Evolutionary conservation across 2,797 vertebrate species (phyloP).

Genomic region (Holocentrus rufus): DNA sequence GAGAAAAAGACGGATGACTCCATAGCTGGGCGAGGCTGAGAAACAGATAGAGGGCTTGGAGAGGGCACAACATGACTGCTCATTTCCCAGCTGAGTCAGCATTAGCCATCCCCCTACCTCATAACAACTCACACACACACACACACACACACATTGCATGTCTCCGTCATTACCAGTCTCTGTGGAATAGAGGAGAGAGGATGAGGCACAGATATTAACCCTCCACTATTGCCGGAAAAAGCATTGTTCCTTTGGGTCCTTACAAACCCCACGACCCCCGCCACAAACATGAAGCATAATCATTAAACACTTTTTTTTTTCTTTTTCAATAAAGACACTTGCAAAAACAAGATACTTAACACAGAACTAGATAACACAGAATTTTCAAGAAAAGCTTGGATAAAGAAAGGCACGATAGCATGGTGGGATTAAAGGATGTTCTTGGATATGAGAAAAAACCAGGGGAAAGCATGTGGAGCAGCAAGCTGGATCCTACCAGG

Average conservation of each 20-base stretch:
- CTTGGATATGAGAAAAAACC: background rate
- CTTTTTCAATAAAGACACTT: background rate
- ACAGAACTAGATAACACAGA: background rate
- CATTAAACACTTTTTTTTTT: background rate
- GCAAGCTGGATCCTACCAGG: background rate
- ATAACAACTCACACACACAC: slow-evolving; percentile 15
- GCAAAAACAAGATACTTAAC: background rate
- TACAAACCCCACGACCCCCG: background rate
- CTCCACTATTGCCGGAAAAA: background rate
- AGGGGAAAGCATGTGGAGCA: background rate
- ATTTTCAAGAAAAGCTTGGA: no score
- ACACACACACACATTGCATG: slow-evolving; percentile 12
- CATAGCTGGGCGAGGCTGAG: slow-evolving; percentile 6
- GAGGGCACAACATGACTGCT: slow-evolving; percentile 45
- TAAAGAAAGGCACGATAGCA: background rate
- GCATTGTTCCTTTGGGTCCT: background rate
- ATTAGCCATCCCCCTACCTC: slow-evolving; percentile 26
- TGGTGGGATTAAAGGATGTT: no score
- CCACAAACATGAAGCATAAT: background rate
- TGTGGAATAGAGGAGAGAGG: slow-evolving; percentile 11
- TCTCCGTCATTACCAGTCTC: slow-evolving; percentile 30
- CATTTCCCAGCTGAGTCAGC: slow-evolving; percentile 62
- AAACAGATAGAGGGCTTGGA: slow-evolving; percentile 21
- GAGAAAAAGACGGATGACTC: slow-evolving; percentile 10
- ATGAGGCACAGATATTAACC: background rate